phyloP scores from a whole-genome alignment of 2,888 invertebrate genomes.

The Neoitamus cyanurus region DNA sequence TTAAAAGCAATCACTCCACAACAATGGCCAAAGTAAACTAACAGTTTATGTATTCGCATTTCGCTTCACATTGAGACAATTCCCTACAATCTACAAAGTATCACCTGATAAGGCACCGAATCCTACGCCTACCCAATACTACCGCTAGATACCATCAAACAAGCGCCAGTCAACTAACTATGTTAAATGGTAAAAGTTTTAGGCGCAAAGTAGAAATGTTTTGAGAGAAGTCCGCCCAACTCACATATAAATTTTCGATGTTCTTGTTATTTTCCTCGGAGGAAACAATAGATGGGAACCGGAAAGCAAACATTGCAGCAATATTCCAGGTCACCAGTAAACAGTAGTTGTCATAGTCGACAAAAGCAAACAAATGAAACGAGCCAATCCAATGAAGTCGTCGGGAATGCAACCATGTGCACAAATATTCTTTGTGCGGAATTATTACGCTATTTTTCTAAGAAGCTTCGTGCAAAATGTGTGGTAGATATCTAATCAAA shows the following conservation, averaged over 20 bases:
- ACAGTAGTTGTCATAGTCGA: not conserved
- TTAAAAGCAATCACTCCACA: not conserved
- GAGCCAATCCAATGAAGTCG: not conserved
- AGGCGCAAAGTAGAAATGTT: not conserved
- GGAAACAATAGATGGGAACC: not conserved
- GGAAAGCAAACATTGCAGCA: not conserved
- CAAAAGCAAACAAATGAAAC: not conserved
- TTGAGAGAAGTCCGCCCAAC: not conserved
- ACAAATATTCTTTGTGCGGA: not conserved
- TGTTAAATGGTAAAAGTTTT: not conserved
- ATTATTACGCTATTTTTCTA: not conserved
- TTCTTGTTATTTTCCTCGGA: not conserved
- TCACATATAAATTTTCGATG: not conserved
- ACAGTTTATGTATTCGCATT: not conserved
- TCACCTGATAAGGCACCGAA: not conserved
- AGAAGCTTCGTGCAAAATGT: not conserved
- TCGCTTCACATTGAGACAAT: not conserved
- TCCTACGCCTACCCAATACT: not conserved
- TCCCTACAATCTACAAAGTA: not conserved
- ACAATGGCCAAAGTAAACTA: not conserved
- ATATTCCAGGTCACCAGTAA: not conserved
- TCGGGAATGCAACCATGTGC: not conserved
- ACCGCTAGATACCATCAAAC: not conserved
- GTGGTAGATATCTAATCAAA: not conserved
- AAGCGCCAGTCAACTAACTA: too few species aligned